phyloP scores from a whole-genome alignment of 92 coral and sea anemone species.

The Epizoanthus stellaris region DNA sequence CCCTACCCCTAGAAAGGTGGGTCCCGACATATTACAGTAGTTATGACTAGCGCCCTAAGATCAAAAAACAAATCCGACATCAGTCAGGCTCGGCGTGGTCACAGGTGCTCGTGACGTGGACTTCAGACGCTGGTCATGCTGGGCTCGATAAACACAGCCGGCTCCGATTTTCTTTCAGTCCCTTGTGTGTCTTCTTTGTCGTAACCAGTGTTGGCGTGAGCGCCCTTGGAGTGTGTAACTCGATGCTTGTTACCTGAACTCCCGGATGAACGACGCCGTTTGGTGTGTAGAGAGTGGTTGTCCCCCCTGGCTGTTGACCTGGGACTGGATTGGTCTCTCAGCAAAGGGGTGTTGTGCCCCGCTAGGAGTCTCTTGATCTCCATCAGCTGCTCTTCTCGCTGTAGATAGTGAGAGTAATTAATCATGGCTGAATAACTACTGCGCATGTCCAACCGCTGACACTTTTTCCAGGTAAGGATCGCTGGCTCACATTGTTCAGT shows the following conservation, averaged over 20 bases:
- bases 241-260: slow-evolving; percentile 1
- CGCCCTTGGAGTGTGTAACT: slow-evolving; percentile 5
- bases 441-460: no score
- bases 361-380: slow-evolving; percentile 67
- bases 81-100: no score
- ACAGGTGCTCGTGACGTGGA: no score
- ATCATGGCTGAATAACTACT: no score
- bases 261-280: not conserved
- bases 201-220: slow-evolving; percentile 28
- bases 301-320: not conserved
- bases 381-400: slow-evolving; percentile 75
- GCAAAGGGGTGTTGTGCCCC: slow-evolving; percentile 17
- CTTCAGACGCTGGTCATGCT: slow-evolving; percentile 13
- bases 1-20: no score
- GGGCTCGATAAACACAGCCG: not conserved
- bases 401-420: not conserved
- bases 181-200: slow-evolving; percentile 10
- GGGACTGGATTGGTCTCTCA: not conserved
- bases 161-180: not conserved
- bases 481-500: no score
- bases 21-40: no score
- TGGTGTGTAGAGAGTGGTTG: not conserved
- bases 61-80: not conserved
- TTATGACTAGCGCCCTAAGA: not conserved
- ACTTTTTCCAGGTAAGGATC: no score